Evolutionary conservation across 2,888 invertebrate genomes (phyloP).

Genomic region (Drosophila phalerata): DNA sequence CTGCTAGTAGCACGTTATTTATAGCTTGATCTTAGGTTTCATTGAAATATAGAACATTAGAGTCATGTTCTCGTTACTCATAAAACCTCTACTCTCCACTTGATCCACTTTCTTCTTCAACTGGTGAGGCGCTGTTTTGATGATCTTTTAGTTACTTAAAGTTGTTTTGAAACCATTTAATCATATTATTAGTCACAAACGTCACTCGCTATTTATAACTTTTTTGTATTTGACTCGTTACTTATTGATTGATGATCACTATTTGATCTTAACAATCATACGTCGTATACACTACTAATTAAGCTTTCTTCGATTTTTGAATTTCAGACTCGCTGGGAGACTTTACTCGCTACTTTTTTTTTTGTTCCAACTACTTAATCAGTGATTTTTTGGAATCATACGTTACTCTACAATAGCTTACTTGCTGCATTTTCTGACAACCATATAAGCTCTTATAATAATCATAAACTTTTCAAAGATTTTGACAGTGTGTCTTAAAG

Average conservation of each 20-base stretch:
- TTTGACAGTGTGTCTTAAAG: conserved; percentile 30
- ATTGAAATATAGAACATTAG: neutral
- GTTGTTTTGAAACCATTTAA: neutral
- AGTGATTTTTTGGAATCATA: neutral
- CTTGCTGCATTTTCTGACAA: neutral
- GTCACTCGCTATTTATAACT: neutral
- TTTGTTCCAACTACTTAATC: neutral
- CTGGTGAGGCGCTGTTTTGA: neutral
- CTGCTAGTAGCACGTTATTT: neutral
- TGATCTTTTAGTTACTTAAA: neutral
- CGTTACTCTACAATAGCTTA: neutral
- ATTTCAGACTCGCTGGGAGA: neutral
- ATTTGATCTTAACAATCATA: too few relatives aligned
- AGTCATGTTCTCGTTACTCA: neutral
- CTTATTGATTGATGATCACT: too few relatives aligned
- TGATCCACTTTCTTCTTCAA: neutral
- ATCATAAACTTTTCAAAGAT: conserved; percentile 32
- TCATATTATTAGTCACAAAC: neutral
- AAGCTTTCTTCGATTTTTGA: too few relatives aligned
- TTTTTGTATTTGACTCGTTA: neutral
- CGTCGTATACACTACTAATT: neutral
- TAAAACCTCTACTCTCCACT: neutral
- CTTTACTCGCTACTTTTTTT: neutral
- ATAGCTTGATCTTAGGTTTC: neutral
- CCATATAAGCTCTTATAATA: conserved; percentile 4